Evolutionary conservation across 1,140 invertebrate genomes (phyloP), one percentile per base, ranked within the genome.

Genomic region (Drosophila quadrilineata): DNA sequence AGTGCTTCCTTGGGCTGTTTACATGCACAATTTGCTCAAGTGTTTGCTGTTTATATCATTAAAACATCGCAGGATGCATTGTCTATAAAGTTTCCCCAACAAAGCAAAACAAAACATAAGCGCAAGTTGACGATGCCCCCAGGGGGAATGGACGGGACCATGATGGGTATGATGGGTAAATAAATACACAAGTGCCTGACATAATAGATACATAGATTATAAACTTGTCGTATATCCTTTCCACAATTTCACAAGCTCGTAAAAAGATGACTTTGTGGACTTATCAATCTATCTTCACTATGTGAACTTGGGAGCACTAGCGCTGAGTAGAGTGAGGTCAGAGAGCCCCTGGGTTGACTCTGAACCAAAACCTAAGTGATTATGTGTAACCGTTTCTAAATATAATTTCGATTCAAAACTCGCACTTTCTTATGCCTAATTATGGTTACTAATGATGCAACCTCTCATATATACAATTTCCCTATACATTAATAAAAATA

Each of bases 21-120:
- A 76, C 77, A 76, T 71, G 77, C 79, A 50, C 73, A 84, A 84
- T 84, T 84, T 84, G 68, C 73, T 85, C 79, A 85, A 84, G 79
- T 84, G 73, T 71, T 74, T 45, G 33, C 65, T 76, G 77, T 82
- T 84, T 82, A 84, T 74, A 74, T 64, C 77, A 82, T 82, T 84
- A 73, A 84, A 84, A 57, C 38, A 50, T 58, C 33, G 40, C 59
- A 35, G 28, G 16, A 17, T 63, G 58, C 43, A 57, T 63, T 63
- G 59, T 68, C 65, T 63, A 52, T 29, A 38, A 46, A 52, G 54
- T 59, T 49, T 33, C 1, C 53, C 22, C 9, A 3, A n/a, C n/a
- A n/a, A n/a, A n/a, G n/a, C n/a, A n/a, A n/a, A 38, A 41, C 8
- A 24, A 33, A 35, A 43, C 3, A 33, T 12, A 50, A 36, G 46